Evolutionary conservation across 1,140 invertebrate species (phyloP).

Genomic region (Diploscapter pachys): DNA sequence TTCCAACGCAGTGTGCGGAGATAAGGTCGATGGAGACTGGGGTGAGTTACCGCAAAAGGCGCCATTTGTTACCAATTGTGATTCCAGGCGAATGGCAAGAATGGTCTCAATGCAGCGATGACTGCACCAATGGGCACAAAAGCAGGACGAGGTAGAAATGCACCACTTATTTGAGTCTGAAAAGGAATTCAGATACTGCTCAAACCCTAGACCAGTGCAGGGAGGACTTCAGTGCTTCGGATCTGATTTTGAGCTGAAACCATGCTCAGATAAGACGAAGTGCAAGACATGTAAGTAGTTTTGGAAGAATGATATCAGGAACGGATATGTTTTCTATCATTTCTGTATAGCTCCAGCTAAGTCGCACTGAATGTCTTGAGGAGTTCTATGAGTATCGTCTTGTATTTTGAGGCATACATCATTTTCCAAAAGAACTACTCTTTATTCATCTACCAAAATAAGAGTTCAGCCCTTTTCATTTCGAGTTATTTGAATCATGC

Average conservation of each 20-base stretch:
- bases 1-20: conserved; percentile 63
- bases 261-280: conserved; percentile 62
- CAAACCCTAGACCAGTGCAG: conserved; percentile 76
- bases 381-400: too few species aligned
- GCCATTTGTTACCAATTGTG: too few species aligned
- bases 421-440: background rate
- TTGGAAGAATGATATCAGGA: background rate
- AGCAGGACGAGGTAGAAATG: conserved; percentile 48
- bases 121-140: conserved; percentile 60
- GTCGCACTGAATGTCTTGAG: background rate
- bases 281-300: conserved; percentile 48
- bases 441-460: conserved; percentile 5
- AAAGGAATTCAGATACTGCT: conserved; percentile 67
- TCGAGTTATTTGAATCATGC: too few species aligned
- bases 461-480: too few species aligned
- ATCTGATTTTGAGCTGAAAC: conserved; percentile 52
- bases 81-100: conserved; percentile 50
- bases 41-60: conserved; percentile 27
- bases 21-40: conserved; percentile 59
- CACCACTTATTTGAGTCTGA: background rate
- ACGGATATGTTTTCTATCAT: conserved; percentile 21
- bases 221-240: conserved; percentile 68
- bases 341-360: background rate
- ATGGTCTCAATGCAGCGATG: conserved; percentile 60
- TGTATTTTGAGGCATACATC: conserved; percentile 2